Percentiles rank a stretch among this genome's conserved stretches.
These are phyloP conservation scores for Mormyrus hasselquistii DNA, from an alignment of 2,797 vertebrate genomes.

Conservation along the genomic window DNA sequence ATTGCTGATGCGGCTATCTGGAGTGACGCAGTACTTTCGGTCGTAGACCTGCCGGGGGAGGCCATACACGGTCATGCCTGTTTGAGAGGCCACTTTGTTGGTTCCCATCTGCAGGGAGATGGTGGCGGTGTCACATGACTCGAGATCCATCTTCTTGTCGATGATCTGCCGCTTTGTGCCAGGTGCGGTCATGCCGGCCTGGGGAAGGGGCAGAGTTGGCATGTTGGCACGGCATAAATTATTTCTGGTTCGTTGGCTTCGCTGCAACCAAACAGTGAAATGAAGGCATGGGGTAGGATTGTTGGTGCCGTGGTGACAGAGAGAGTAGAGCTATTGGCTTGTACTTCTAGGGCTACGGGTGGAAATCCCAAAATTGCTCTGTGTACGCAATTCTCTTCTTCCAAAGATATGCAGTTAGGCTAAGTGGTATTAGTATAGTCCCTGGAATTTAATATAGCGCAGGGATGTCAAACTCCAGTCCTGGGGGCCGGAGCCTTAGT, in stretches of 20 bases:
- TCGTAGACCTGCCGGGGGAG: slow-evolving; percentile 86
- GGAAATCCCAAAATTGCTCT: background rate
- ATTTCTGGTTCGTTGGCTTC: background rate
- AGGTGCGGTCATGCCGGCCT: slow-evolving; percentile 93
- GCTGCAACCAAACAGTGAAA: background rate
- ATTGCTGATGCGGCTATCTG: slow-evolving; percentile 55
- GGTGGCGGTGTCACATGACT: slow-evolving; percentile 75
- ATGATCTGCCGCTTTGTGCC: slow-evolving; percentile 92
- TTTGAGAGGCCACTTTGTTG: slow-evolving; percentile 87
- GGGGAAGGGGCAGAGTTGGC: background rate
- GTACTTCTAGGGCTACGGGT: background rate
- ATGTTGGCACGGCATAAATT: background rate
- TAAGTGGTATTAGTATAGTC: background rate
- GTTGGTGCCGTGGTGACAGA: background rate
- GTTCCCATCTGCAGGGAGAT: slow-evolving; percentile 95
- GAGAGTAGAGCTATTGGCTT: background rate
- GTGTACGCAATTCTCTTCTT: background rate
- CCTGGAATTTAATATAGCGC: background rate
- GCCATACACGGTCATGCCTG: slow-evolving; percentile 88
- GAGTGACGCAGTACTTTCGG: slow-evolving; percentile 81
- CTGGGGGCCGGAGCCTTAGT: no score
- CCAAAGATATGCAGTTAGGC: background rate
- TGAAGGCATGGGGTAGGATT: background rate
- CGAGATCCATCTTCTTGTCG: slow-evolving; percentile 83
- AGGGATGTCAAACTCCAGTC: background rate